Evolutionary conservation across 53 echinoderm and acorn worm genomes (phyloP), one percentile per base, ranked within the genome.

Genomic region (Luidia sarsii): DNA sequence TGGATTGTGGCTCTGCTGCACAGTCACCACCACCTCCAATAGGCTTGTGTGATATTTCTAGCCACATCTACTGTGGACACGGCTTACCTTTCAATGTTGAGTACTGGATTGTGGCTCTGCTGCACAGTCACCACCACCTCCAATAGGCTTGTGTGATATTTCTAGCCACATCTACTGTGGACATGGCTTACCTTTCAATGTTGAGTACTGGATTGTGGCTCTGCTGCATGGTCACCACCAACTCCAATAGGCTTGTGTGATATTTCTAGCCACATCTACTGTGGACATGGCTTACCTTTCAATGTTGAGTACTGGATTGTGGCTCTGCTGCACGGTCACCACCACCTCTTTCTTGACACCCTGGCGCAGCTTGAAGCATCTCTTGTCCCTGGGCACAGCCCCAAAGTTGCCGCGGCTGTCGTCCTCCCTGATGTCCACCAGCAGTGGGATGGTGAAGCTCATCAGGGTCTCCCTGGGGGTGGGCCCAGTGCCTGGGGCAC

Each of bases 151-250:
- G n/a, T n/a, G n/a, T n/a, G n/a, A n/a, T n/a, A n/a, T n/a, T n/a
- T n/a, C n/a, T n/a, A n/a, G n/a, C n/a, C n/a, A n/a, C n/a, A n/a
- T n/a, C n/a, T n/a, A n/a, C n/a, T n/a, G n/a, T n/a, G n/a, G n/a
- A n/a, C n/a, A n/a, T n/a, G n/a, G n/a, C n/a, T 43, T 45, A 94
- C 97, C 91, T 97, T 57, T 97, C 97, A 33, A 97, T 94, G 62
- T 82, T 93, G 31, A 97, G 88, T 57, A 84, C 68, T 68, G 74
- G 86, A 54, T 88, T 80, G 39, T 95, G 80, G 6, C 60, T 86
- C 33, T 94, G 94, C 28, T 91, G 94, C 9, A 97, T 87, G 0
- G 92, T 94, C 73, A 97, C 89, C 13, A 81, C 57, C n/a, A 97
- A 87, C 71, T 97, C 93, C 28, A n/a, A n/a, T n/a, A n/a, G n/a